Evolutionary conservation across 64 coral and sea anemone species (phyloP), one percentile per base, ranked within the genome.

Genomic region (Stichodactyla mertensii): DNA sequence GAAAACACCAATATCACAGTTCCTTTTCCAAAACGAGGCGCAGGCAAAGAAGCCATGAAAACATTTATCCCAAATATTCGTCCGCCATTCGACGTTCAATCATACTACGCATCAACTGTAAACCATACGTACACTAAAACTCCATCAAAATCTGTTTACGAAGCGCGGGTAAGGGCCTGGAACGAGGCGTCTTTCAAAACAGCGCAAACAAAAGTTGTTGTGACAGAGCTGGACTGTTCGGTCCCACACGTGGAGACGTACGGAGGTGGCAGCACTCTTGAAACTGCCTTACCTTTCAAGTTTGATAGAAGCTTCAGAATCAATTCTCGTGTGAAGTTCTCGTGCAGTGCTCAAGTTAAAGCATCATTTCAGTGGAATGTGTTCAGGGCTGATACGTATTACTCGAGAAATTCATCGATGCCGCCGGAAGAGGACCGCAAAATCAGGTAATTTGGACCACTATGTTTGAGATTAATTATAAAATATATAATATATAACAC

Each of bases 341-440:
- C 64, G 1, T 90, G 94, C 61, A 67, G 77, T 15, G 82, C 81
- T 84, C 61, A 77, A 16, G 52, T 82, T 64, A 59, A 61, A 1
- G 91, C 85, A 10, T 16, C 10, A 7, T 95, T 92, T 51, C 64
- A 85, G 4, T 95, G 94, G 94, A 60, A 23, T 54, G 80, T 95
- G 1, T 95, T 82, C 52, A 70, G 52, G 61, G 88, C 81, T 66
- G 87, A 92, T 61, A 66, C n/a, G n/a, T 90, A 90, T 67, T 77
- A 85, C 16, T 27, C 13, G 4, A 78, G 60, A 1, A 87, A 90
- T 31, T n/a, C 19, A 12, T 86, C 71, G 18, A 60, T 92, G 2
- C 94, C 94, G 12, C 94, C 94, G 13, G 90, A 89, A 16, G 20
- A 86, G 80, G 86, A 64, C 31, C 74, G 87, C 23, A 92, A 83